Base-by-base conservation (phyloP, 2,888 invertebrate genomes). In the Hirtodrosophila histrioides region DNA sequence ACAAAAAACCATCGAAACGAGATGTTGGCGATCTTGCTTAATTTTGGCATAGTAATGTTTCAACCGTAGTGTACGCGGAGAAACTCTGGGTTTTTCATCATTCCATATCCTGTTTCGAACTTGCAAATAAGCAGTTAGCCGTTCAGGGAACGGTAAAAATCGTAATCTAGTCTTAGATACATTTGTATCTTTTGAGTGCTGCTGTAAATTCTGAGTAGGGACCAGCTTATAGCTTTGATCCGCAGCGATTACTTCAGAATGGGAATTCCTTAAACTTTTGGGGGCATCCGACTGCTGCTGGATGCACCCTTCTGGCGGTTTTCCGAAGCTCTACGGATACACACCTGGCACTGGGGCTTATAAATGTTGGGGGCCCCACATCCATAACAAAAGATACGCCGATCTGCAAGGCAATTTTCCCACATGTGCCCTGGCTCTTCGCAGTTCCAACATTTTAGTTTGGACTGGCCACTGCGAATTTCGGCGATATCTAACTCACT, bases 261-360 rank as follows among this genome's bases (percentile, higher is more conserved):
- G 27, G 6, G 27, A 27, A 27, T 5, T 27, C 4, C 27, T 23
- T 41, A 41, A 9, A 10, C 7, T 11, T 43, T 43, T 29, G 44
- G 54, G 44, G 44, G 54, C 54, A 54, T 17, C 54, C 29, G 35
- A 9, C 8, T 44, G 12, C 8, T 29, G 17, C 4, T 36, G 44
- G 44, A 17, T 37, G 43, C 43, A 27, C 41, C 43, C 43, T 33
- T 5, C 3, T 27, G 31, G 3, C 36, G 53, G 43, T 44, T 43
- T 53, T 53, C 44, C n/a, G 44, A 37, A 4, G 8, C 7, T n/a
- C 40, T 17, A 4, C 23, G 43, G 2, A 29, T 6, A 17, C 17
- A 44, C 7, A 4, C n/a, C 7, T 17, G 2, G 12, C 53, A 53
- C 8, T 44, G 17, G 2, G 36, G 37, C 17, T 36, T 54, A 29